These are phyloP conservation scores for Boleophthalmus pectinirostris DNA, from an alignment of 2,113 vertebrate species.

Conservation along the genomic window DNA sequence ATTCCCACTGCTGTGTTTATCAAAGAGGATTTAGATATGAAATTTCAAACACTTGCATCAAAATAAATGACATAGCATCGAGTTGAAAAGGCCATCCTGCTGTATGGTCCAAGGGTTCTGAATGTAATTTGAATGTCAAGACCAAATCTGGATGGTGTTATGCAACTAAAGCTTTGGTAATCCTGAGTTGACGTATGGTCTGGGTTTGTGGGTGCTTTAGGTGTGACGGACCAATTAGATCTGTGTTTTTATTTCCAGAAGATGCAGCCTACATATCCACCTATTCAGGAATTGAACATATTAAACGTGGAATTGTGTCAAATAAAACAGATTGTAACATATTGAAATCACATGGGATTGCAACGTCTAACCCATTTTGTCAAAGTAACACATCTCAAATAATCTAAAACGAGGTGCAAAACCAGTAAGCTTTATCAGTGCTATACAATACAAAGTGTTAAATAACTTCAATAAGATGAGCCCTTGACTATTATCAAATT, in stretches of 20 bases:
- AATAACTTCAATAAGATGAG: neutral
- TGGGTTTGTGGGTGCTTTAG: constrained; percentile 14
- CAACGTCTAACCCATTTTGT: neutral
- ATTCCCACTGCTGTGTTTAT: constrained; percentile 24
- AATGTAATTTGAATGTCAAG: constrained; percentile 34
- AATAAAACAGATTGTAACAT: neutral
- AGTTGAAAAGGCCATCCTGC: constrained; percentile 39
- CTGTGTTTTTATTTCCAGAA: constrained; percentile 19
- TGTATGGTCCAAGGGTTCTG: constrained; percentile 15
- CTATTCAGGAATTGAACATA: neutral
- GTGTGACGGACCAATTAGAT: constrained; percentile 50
- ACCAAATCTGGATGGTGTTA: constrained; percentile 33
- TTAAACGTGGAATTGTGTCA: neutral
- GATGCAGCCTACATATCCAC: neutral
- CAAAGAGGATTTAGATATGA: constrained; percentile 52
- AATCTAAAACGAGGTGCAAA: neutral
- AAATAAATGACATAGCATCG: constrained; percentile 17
- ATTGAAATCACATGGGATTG: neutral
- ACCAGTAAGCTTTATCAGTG: neutral
- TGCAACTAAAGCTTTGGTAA: constrained; percentile 25
- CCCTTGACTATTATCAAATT: neutral
- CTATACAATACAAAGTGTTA: neutral
- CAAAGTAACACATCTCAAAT: neutral
- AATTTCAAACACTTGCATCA: constrained; percentile 30
- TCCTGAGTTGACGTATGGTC: constrained; percentile 13